A percentile compares a stretch with the other conserved stretches of the same genome.
phyloP scores from a whole-genome alignment of 2,113 vertebrate genomes.

The Dicaeum eximium region DNA sequence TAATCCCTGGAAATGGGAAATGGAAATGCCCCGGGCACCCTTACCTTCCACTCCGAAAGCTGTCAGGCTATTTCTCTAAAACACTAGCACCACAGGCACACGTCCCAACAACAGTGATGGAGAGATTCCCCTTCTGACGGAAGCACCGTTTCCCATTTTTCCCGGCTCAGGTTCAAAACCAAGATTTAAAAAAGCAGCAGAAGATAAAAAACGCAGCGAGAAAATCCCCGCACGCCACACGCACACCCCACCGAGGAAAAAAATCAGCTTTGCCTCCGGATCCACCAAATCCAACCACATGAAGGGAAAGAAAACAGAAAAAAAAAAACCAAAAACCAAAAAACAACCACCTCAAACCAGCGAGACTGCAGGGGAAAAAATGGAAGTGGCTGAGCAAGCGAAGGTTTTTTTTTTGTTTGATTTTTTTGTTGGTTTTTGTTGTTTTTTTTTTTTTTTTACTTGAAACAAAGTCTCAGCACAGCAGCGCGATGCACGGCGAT shows the following conservation, averaged over 20 bases:
- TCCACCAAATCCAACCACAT: constrained; percentile 63
- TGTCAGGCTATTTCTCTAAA: constrained; percentile 93
- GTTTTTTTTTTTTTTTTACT: not conserved
- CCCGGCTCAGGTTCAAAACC: constrained; percentile 82
- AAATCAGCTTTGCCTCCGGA: constrained; percentile 47
- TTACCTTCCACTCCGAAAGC: constrained; percentile 98
- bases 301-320: not conserved
- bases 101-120: constrained; percentile 76
- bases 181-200: constrained; percentile 70
- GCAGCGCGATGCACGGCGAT: constrained; percentile 52
- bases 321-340: not conserved
- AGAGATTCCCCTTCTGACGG: constrained; percentile 81
- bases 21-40: constrained; percentile 41
- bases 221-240: constrained; percentile 21
- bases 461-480: constrained; percentile 60
- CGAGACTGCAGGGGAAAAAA: constrained; percentile 26
- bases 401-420: not conserved
- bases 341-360: not conserved
- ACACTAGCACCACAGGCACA: constrained; percentile 85
- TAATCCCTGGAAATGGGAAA: constrained; percentile 48
- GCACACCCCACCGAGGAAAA: constrained; percentile 8
- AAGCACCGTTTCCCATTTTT: constrained; percentile 91
- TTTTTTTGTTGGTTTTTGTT: not conserved
- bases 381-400: constrained; percentile 46
- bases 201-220: constrained; percentile 60